These are phyloP conservation scores for Philotrypesis tridentata DNA, from an alignment of 1,140 invertebrate species.

Conservation along the genomic window DNA sequence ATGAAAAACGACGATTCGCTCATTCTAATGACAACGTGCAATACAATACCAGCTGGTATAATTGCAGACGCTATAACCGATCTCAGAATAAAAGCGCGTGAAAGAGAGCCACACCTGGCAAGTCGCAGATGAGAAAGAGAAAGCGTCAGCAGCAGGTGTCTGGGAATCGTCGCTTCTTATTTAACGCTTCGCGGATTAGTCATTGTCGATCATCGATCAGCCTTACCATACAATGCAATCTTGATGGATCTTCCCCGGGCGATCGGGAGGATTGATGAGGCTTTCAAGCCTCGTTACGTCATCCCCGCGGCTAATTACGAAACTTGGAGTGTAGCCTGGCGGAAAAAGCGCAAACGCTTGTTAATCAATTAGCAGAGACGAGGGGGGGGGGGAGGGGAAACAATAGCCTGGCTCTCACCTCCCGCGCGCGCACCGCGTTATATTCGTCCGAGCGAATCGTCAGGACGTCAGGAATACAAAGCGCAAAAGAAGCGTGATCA, in stretches of 20 bases:
- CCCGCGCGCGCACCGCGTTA: too few species aligned
- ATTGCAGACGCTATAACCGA: too few species aligned
- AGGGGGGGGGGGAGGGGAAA: too few species aligned
- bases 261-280: conserved; percentile 32
- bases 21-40: too few species aligned
- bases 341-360: not conserved
- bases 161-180: conserved; percentile 52
- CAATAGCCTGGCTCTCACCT: too few species aligned
- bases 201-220: conserved; percentile 66
- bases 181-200: conserved; percentile 57
- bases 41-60: too few species aligned
- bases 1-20: too few species aligned
- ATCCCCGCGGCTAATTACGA: not conserved
- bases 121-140: conserved; percentile 7
- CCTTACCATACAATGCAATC: conserved; percentile 45
- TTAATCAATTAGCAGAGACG: not conserved
- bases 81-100: not conserved
- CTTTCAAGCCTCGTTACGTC: not conserved
- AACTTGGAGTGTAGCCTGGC: not conserved
- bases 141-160: conserved; percentile 60
- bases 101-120: too few species aligned
- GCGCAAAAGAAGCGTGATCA: too few species aligned
- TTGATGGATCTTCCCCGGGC: conserved; percentile 52
- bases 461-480: too few species aligned
- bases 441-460: too few species aligned